Base-by-base conservation (phyloP, 1,140 invertebrate genomes). In the Brachionus manjavacas region DNA sequence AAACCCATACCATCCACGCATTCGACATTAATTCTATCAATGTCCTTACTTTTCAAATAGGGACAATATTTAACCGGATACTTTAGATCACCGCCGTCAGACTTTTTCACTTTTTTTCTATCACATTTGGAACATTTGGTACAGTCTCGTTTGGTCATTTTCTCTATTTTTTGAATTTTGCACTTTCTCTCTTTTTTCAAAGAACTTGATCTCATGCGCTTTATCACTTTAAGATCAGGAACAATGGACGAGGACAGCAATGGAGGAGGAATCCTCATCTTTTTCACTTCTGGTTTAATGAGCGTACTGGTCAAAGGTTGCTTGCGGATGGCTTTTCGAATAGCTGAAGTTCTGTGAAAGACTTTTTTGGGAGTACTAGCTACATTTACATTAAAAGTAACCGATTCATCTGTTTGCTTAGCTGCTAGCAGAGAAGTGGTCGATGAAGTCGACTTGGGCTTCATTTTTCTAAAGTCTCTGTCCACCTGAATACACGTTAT, bases 291-390 rank as follows among this genome's bases (percentile, higher is more conserved):
- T 1, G 4, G 49, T 12, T 46, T 81, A 0, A 81, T 81, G 14
- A 81, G 14, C 3, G 79, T 81, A 14, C 79, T 81, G 1, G 79
- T 64, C 8, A 81, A 35, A 16, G 79, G 79, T 25, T 81, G 35
- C 20, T 68, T 81, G 12, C 79, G 23, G 4, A 43, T 81, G 43
- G 20, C 20, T 64, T 23, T 25, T 81, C 52, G 8, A 23, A 46
- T 41, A 3, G 55, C 35, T 9, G 79, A 81, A 28, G 55, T 39
- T 41, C 79, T 16, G 9, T 60, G 49, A 28, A 60, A 39, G 0
- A 60, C 31, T 68, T 81, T 81, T 64, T 81, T 81, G 31, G 79
- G 79, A 1, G 79, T 81, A 68, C 79, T 81, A 0, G 79, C 49
- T 2, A 66, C n/a, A 39, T 81, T 55, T 4, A 81, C 79, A 64